Percentiles rank a stretch among this genome's conserved stretches.
Conservation (phyloP, 2,888 invertebrate species). For the Amphipyra tragopoginis region DNA sequence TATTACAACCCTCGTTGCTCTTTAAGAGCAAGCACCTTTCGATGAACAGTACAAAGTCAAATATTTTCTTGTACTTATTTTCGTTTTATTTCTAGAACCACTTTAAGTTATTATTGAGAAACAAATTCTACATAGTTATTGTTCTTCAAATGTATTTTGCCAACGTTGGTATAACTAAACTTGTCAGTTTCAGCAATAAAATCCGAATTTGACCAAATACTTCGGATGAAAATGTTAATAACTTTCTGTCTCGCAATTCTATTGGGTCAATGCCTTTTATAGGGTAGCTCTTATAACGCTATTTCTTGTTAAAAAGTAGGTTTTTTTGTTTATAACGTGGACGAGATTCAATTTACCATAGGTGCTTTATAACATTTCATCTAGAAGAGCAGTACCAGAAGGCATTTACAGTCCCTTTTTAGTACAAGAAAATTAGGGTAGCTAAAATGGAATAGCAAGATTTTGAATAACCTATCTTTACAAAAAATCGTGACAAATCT, state of each 20-base stretch:
- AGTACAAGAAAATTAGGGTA: neutral
- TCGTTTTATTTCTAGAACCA: neutral
- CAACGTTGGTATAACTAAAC: neutral
- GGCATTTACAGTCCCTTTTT: constrained; percentile 8
- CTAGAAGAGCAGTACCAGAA: too few relatives aligned
- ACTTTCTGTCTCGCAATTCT: too few relatives aligned
- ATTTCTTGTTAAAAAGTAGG: too few relatives aligned
- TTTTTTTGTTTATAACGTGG: too few relatives aligned
- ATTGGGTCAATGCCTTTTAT: too few relatives aligned
- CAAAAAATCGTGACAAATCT: constrained; percentile 9
- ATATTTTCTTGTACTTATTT: neutral
- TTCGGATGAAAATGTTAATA: neutral
- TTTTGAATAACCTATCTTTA: constrained; percentile 4
- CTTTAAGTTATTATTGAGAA: too few relatives aligned
- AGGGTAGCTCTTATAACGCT: too few relatives aligned
- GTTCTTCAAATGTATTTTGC: neutral
- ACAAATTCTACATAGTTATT: too few relatives aligned
- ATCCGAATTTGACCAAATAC: neutral
- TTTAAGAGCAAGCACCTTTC: too few relatives aligned
- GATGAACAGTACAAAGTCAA: neutral
- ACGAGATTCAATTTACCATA: too few relatives aligned
- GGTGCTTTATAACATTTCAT: too few relatives aligned
- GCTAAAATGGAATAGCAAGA: too few relatives aligned
- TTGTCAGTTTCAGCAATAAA: neutral
- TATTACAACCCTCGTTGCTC: neutral